Base-by-base conservation (phyloP, 2,888 invertebrate species). In the Perdita meconis region DNA sequence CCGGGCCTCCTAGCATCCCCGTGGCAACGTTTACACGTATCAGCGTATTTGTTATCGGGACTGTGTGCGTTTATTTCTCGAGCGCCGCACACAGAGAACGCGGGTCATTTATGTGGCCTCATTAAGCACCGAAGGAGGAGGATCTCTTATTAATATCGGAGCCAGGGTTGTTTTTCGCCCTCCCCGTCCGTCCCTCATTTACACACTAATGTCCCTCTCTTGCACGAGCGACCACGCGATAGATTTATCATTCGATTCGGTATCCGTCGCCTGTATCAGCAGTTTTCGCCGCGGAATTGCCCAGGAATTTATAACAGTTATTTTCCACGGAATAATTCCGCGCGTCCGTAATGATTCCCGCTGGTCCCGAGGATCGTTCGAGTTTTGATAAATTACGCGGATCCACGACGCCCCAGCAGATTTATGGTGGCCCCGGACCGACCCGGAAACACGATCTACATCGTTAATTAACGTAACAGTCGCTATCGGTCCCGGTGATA, bases 91-190 rank as follows among this genome's bases (percentile, higher is more conserved):
- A 59, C 59, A n/a, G 36, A 69, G 42, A 53, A 47, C 3, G 19
- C 47, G 0, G 47, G 64, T 64, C 61, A 64, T 71, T 67, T 70
- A 76, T 71, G 79, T 64, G 74, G 61, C 72, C 77, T 82, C 83
- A 79, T 81, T 77, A 80, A 78, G 74, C 75, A 59, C 57, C 71
- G 73, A 70, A 71, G 84, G 78, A 80, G 69, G 73, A 82, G 82
- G 75, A 86, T 86, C 82, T 83, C 81, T 87, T 88, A 87, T 89
- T 88, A 89, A 89, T 88, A 88, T 87, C 87, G 51, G 22, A 80
- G 80, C 75, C 55, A 68, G 69, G 76, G 84, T 83, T 85, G 78
- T 83, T 84, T 83, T 81, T 78, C 67, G 80, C 55, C 63, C 38
- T 67, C 64, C 26, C 1, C 10, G 4, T 38, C 59, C 66, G 59